phyloP scores from a whole-genome alignment of 2,888 invertebrate genomes.

The Alcis repandata region DNA sequence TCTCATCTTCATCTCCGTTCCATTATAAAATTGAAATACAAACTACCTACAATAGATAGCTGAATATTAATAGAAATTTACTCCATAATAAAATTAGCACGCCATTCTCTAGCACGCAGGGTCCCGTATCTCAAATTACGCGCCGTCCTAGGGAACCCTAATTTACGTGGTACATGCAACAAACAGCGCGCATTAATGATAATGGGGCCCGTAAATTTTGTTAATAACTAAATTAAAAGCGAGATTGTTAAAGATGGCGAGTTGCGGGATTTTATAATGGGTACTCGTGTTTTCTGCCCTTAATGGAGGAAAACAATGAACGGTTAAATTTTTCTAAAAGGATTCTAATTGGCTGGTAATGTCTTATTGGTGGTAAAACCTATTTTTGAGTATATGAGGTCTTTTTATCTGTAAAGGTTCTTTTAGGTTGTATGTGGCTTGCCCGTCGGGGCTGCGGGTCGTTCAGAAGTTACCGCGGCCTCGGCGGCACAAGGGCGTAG shows the following conservation, averaged over 20 bases:
- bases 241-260: constrained; percentile 36
- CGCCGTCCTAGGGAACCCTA: constrained; percentile 39
- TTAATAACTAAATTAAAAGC: constrained; percentile 49
- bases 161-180: constrained; percentile 48
- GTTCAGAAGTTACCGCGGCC: no score
- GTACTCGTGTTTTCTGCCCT: constrained; percentile 15
- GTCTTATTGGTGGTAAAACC: neutral
- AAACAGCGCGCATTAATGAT: constrained; percentile 42
- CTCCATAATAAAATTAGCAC: constrained; percentile 33
- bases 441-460: no score
- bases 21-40: no score
- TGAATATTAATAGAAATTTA: neutral
- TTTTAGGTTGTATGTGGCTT: no score
- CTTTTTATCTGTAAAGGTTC: no score
- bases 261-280: constrained; percentile 21
- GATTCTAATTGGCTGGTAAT: neutral
- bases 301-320: neutral
- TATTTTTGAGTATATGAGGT: no score
- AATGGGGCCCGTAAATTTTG: constrained; percentile 41
- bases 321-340: neutral
- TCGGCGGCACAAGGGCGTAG: no score
- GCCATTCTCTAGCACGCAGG: constrained; percentile 34
- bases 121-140: constrained; percentile 46
- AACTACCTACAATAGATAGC: no score
- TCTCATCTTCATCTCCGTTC: no score